These are phyloP conservation scores for Choloepus hoffmanni DNA, from an alignment of 2,113 vertebrate genomes.

Conservation along the genomic window DNA sequence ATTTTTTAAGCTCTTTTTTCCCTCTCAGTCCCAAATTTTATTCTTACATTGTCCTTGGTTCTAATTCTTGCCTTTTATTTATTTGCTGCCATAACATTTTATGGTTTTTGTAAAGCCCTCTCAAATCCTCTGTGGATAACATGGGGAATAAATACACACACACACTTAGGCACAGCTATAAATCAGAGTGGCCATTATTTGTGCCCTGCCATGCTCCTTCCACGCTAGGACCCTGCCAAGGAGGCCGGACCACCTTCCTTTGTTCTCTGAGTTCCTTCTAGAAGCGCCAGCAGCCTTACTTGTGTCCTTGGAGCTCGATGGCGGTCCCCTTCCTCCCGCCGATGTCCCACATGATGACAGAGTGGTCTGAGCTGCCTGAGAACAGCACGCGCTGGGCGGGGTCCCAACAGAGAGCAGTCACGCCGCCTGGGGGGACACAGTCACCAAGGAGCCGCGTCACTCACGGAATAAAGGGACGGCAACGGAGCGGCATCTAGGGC, in stretches of 20 bases:
- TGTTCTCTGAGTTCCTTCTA: not conserved
- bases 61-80: conserved; percentile 54
- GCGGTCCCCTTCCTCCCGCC: conserved; percentile 98
- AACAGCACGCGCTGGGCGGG: conserved; percentile 95
- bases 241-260: not conserved
- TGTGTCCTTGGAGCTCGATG: conserved; percentile 98
- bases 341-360: conserved; percentile 99
- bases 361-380: conserved; percentile 98
- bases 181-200: not conserved
- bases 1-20: not conserved
- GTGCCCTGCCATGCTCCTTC: not conserved
- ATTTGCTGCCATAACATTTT: not conserved
- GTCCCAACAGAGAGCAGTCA: conserved; percentile 98
- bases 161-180: not conserved
- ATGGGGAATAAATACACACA: not conserved
- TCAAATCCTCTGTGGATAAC: not conserved
- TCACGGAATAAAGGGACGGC: not conserved
- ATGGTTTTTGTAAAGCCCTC: conserved; percentile 17
- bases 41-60: not conserved
- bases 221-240: not conserved
- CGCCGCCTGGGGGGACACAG: conserved; percentile 89
- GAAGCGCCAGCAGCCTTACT: conserved; percentile 86
- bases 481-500: not conserved
- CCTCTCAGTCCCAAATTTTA: not conserved
- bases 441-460: no score